These are phyloP conservation scores for Mactra quadrangularis DNA, from an alignment of 1,140 invertebrate genomes.

Conservation along the genomic window DNA sequence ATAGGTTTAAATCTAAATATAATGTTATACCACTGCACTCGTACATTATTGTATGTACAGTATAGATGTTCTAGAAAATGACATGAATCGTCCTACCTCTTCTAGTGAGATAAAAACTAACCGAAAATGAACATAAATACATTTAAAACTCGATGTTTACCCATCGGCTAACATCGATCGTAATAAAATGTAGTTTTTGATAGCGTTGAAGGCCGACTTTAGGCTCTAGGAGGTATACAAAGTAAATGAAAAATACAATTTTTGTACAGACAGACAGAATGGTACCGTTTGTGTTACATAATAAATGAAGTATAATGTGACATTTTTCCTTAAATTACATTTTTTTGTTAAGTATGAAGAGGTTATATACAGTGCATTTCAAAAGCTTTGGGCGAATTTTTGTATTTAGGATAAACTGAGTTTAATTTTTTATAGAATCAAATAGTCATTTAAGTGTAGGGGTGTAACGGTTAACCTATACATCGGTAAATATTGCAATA, in stretches of 20 bases:
- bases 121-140: slow-evolving; percentile 4
- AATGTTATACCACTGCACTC: not conserved
- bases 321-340: no score
- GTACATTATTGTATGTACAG: no score
- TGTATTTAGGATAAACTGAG: no score
- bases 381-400: no score
- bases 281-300: slow-evolving; percentile 3
- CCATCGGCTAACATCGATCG: not conserved
- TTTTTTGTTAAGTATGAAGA: no score
- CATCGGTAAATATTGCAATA: no score
- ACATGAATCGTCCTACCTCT: slow-evolving; percentile 34
- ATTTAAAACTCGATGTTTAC: slow-evolving; percentile 5
- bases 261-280: not conserved
- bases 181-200: slow-evolving; percentile 24
- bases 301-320: no score
- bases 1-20: slow-evolving; percentile 30
- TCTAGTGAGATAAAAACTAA: slow-evolving; percentile 6
- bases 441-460: no score
- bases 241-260: slow-evolving; percentile 9
- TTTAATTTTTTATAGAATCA: no score
- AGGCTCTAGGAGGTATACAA: not conserved
- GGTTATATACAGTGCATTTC: no score
- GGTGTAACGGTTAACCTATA: no score
- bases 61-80: slow-evolving; percentile 40
- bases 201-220: not conserved